phyloP scores from a whole-genome alignment of 2,113 vertebrate species.

The Sterrhoptilus dennistouni region DNA sequence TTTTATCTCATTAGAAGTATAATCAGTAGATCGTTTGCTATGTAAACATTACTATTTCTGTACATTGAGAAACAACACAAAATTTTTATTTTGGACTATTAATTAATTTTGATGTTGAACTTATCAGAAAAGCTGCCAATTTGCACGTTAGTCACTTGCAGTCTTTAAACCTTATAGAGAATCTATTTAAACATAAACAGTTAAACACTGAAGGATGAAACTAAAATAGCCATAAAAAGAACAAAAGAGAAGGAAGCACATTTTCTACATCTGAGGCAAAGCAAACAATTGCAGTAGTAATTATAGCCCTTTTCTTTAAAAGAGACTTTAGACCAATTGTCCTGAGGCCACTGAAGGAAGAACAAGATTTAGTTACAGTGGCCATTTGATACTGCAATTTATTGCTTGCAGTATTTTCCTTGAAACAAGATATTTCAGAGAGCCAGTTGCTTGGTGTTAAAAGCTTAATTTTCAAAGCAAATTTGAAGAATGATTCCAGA shows the following conservation, averaged over 20 bases:
- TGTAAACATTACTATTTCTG: not conserved
- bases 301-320: slow-evolving; percentile 52
- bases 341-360: slow-evolving; percentile 67
- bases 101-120: not conserved
- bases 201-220: not conserved
- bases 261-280: slow-evolving; percentile 54
- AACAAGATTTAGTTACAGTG: slow-evolving; percentile 73
- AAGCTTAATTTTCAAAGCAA: slow-evolving; percentile 80
- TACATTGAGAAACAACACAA: not conserved
- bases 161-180: not conserved
- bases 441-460: slow-evolving; percentile 72
- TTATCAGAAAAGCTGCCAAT: not conserved
- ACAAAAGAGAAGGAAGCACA: slow-evolving; percentile 8
- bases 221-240: not conserved
- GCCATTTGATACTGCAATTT: slow-evolving; percentile 66
- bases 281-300: slow-evolving; percentile 67
- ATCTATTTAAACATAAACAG: not conserved
- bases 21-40: not conserved
- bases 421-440: slow-evolving; percentile 74
- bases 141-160: not conserved
- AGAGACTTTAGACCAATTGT: slow-evolving; percentile 55
- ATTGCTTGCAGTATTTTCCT: slow-evolving; percentile 74
- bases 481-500: slow-evolving; percentile 78
- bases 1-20: not conserved
- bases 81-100: not conserved